Evolutionary conservation across 2,113 vertebrate species (phyloP).

Genomic region (Rhipidura dahli): DNA sequence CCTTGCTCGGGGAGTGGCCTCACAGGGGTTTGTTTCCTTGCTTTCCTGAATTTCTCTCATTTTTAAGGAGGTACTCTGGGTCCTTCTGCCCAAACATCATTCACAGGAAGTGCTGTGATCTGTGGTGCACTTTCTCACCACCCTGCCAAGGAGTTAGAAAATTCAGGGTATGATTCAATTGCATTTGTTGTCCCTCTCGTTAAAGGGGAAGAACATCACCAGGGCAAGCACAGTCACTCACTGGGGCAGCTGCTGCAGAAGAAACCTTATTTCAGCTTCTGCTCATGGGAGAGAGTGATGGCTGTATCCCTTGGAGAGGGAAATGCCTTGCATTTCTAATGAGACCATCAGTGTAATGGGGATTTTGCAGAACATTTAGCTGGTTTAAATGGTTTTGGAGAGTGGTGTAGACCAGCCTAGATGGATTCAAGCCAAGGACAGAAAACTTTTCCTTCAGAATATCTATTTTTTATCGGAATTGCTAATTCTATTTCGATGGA

Average conservation of each 20-base stretch:
- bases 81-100: background rate
- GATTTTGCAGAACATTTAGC: conserved; percentile 22
- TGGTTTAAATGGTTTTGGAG: conserved; percentile 20
- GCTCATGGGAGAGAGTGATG: background rate
- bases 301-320: background rate
- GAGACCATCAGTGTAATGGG: background rate
- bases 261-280: conserved; percentile 10
- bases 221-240: background rate
- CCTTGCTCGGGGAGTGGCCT: background rate
- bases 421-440: conserved; percentile 21
- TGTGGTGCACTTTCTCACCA: background rate
- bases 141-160: background rate
- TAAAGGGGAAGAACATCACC: background rate
- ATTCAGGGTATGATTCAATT: background rate
- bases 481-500: conserved; percentile 61
- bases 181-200: background rate
- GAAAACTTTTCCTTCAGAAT: conserved; percentile 17
- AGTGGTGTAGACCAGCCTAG: background rate
- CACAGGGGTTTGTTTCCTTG: background rate
- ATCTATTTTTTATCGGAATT: conserved; percentile 49
- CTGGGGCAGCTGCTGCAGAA: background rate
- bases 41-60: background rate
- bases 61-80: background rate
- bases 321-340: conserved; percentile 42
- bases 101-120: background rate